Evolutionary conservation across 2,797 vertebrate species (phyloP), one percentile per base, ranked within the genome.

Genomic region (Onychomys leucogaster): DNA sequence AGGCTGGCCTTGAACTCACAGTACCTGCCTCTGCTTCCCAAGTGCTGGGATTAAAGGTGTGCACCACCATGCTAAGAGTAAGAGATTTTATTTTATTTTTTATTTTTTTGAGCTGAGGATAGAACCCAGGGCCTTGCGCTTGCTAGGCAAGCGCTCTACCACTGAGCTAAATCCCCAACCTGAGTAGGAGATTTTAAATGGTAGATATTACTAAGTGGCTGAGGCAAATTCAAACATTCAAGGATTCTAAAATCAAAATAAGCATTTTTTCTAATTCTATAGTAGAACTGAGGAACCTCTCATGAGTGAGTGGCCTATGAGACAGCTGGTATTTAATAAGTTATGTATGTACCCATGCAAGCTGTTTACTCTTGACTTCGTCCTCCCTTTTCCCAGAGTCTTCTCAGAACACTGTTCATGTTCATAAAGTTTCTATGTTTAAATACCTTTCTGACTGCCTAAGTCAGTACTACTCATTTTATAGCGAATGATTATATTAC

Each of bases 401-500:
- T 90, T 11, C 21, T 34, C 34, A 88, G 43, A 95, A 81, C 6
- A 92, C 17, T 49, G 32, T 76, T 37, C 67, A 93, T 76, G 29
- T 87, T 82, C 27, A 81, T 55, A 96, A 93, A 27, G 52, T 63
- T 59, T 87, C 73, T 90, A 73, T 92, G 82, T 71, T 55, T 71
- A 61, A 77, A 65, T 73, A 88, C 67, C 63, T 95, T 23, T 63
- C 82, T 59, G 46, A 78, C 77, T 90, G 55, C n/a, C 87, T 81
- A 77, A 93, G 78, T 92, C 52, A 90, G 1, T 91, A 37, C 21
- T 86, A 67, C 19, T 86, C 78, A 80, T 93, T 89, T 86, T 49
- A 96, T 71, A 95, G 27, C 71, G 92, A 87, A 67, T 87, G 87
- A 77, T 83, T 87, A 1, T 80, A 65, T 91, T 71, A 67, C 52